Base-by-base conservation (phyloP, 2,888 invertebrate genomes). In the Prosapia bicincta region DNA sequence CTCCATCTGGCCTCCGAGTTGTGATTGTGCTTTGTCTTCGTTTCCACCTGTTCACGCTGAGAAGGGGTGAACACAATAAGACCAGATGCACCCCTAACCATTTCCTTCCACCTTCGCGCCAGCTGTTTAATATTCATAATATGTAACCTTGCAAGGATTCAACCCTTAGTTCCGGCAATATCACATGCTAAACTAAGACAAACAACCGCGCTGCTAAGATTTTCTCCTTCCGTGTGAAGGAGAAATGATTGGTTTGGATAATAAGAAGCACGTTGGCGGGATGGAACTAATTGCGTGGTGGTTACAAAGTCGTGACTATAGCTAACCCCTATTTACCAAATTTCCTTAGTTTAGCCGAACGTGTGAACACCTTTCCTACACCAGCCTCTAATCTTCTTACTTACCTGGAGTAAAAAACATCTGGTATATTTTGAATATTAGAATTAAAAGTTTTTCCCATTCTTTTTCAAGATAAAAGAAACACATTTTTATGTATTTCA, bases 51-150 rank as follows among this genome's bases (percentile, higher is more conserved):
- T 54, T 54, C 54, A 54, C 54, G 54, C 54, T 54, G 54, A 54
- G 54, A 54, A 54, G 54, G 54, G 54, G 54, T 54, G 54, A 54
- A 54, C 20, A 54, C 54, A 54, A 54, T 54, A 54, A 54, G 54
- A 54, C 54, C 54, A 54, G 54, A 54, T 54, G 54, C 54, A 54
- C 54, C 54, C 54, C 54, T 54, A 54, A 54, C 54, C 54, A 54
- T 54, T 54, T 54, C 54, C 54, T 54, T 54, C 54, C 54, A 54
- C 54, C 54, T 54, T 54, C 54, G 7, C 54, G 20, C 54, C 54
- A 54, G 54, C 54, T 54, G 54, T 54, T 54, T 54, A 54, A 54
- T 54, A 54, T 54, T 54, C 54, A 54, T 54, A 54, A 20, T 54
- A 54, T 54, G 54, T 54, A 54, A 20, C 54, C 54, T 54, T 54